These are phyloP conservation scores for Coturnix japonica DNA, from an alignment of 2,113 vertebrate genomes.

Conservation along the genomic window DNA sequence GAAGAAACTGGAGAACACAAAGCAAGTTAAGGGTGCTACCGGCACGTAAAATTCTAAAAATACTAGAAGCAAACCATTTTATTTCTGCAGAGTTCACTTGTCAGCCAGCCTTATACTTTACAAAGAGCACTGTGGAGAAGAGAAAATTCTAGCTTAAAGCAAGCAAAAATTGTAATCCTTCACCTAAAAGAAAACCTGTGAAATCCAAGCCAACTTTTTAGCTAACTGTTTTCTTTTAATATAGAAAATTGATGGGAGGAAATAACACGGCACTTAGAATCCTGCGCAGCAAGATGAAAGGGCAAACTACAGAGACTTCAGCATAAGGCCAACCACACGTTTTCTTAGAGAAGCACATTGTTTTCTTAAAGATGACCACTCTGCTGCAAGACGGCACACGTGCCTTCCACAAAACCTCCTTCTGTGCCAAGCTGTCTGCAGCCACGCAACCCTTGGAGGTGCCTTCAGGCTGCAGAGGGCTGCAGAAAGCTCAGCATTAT, in stretches of 20 bases:
- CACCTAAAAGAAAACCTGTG: background rate
- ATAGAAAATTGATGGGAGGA: background rate
- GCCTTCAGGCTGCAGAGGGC: background rate
- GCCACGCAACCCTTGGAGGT: background rate
- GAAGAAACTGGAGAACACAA: background rate
- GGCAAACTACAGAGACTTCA: background rate
- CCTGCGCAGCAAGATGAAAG: background rate
- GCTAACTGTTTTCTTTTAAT: background rate
- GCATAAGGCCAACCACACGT: background rate
- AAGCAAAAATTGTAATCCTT: background rate
- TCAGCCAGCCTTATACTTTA: background rate
- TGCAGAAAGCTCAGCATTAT: background rate
- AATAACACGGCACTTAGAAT: background rate
- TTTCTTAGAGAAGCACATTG: background rate
- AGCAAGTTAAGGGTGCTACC: background rate
- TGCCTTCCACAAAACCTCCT: background rate
- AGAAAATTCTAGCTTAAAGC: constrained; percentile 5
- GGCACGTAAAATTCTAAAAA: background rate
- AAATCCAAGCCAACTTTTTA: background rate
- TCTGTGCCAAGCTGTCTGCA: background rate
- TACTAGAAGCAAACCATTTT: background rate
- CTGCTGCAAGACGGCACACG: background rate
- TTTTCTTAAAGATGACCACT: background rate
- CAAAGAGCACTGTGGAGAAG: background rate
- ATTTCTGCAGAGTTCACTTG: constrained; percentile 14